phyloP scores from a whole-genome alignment of 2,797 vertebrate genomes.

The Typhlichthys eigenmanni region DNA sequence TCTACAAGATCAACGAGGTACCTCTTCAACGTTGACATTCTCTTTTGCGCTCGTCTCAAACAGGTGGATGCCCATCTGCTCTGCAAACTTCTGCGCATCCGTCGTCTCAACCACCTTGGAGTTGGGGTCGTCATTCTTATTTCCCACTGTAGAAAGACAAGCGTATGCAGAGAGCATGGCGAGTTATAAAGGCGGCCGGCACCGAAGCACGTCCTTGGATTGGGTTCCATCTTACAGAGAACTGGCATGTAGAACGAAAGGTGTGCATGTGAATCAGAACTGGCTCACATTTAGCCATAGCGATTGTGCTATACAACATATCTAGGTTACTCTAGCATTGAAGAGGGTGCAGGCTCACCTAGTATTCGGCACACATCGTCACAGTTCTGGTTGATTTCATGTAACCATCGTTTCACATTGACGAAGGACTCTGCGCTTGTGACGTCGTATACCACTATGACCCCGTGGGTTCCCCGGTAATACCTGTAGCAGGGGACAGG shows the following conservation, averaged over 20 bases:
- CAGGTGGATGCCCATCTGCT: conserved; percentile 97
- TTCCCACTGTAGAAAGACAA: conserved; percentile 83
- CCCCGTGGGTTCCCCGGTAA: conserved; percentile 96
- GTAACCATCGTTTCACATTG: conserved; percentile 99
- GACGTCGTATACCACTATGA: conserved; percentile 98
- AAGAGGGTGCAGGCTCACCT: conserved; percentile 72
- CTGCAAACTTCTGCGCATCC: conserved; percentile 97
- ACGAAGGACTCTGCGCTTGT: conserved; percentile 98
- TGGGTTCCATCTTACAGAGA: no score
- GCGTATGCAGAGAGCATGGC: not conserved
- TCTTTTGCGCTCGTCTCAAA: conserved; percentile 99
- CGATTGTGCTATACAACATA: no score
- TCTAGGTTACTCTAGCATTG: not conserved
- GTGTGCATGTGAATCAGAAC: no score
- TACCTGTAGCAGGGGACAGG: conserved; percentile 78
- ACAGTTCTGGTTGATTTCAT: conserved; percentile 99
- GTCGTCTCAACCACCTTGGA: conserved; percentile 98
- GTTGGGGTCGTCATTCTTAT: conserved; percentile 97
- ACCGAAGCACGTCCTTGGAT: no score
- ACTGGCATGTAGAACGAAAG: no score
- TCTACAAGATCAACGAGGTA: conserved; percentile 44
- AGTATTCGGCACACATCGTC: conserved; percentile 98
- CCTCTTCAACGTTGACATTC: conserved; percentile 98
- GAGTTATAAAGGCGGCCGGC: not conserved
- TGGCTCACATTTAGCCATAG: no score